These are phyloP conservation scores for Circaetus gallicus DNA, from an alignment of 2,113 vertebrate species.

Conservation along the genomic window DNA sequence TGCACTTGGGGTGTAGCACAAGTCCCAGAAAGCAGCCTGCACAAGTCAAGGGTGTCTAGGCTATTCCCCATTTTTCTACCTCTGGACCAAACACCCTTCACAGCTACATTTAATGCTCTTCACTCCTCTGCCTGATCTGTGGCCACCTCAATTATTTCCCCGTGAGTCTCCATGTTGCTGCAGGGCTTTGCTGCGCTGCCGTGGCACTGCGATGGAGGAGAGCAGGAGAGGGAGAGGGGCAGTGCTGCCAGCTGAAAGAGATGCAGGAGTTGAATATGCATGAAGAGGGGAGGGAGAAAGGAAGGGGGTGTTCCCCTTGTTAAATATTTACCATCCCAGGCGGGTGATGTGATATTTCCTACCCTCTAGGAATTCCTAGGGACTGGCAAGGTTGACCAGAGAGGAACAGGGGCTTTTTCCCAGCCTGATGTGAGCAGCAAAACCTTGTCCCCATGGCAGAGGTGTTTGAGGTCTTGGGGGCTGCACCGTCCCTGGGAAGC, in stretches of 20 bases:
- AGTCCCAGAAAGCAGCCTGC: neutral
- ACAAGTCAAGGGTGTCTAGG: too few relatives aligned
- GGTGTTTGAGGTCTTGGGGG: neutral
- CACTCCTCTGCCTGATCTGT: neutral
- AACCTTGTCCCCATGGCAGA: neutral
- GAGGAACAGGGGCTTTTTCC: neutral
- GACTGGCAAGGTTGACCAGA: neutral
- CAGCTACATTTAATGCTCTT: neutral
- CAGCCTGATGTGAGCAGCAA: neutral
- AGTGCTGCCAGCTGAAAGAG: neutral
- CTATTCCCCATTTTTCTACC: neutral
- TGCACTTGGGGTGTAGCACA: neutral
- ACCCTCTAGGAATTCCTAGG: constrained; percentile 44
- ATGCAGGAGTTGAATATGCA: neutral
- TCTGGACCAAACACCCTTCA: neutral
- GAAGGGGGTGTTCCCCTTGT: constrained; percentile 42
- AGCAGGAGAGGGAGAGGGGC: neutral
- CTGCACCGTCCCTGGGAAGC: neutral
- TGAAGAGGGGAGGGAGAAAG: neutral
- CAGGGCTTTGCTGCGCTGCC: neutral
- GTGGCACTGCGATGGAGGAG: neutral
- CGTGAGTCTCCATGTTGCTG: rapidly evolving
- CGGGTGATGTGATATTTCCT: neutral
- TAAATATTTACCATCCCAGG: constrained; percentile 59
- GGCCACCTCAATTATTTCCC: neutral